Evolutionary conservation across 2,797 vertebrate genomes (phyloP).

Genomic region (Enteromius radiatus): DNA sequence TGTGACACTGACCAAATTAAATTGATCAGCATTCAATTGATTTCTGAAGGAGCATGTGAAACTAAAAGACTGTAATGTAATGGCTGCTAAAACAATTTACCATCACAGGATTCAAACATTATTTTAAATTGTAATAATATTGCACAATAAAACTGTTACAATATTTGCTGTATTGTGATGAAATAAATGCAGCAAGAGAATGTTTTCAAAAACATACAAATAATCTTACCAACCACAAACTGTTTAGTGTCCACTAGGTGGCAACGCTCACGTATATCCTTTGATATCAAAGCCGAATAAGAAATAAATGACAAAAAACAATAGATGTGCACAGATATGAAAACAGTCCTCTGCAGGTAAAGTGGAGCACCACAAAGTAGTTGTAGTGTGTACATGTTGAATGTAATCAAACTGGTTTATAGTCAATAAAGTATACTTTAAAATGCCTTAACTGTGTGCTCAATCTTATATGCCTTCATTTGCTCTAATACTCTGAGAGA

Average conservation of each 20-base stretch:
- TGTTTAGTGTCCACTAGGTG: neutral
- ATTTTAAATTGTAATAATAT: neutral
- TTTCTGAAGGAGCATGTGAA: neutral
- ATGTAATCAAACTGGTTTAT: no score
- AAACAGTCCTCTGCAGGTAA: neutral
- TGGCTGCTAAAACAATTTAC: neutral
- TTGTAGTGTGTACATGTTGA: neutral
- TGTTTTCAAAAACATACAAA: neutral
- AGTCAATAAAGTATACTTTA: no score
- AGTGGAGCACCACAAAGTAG: conserved; percentile 3
- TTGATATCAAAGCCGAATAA: neutral
- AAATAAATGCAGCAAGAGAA: neutral
- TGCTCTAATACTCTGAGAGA: no score
- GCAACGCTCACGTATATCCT: neutral
- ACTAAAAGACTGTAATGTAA: neutral
- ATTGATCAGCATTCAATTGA: neutral
- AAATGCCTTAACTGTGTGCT: no score
- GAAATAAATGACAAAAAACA: neutral
- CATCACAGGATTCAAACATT: neutral
- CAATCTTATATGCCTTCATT: no score
- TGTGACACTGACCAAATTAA: neutral
- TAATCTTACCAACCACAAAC: neutral
- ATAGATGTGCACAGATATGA: no score
- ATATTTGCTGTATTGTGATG: neutral
- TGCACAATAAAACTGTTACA: neutral